A percentile compares a stretch with the other conserved stretches of the same genome.
Evolutionary conservation across 2,113 vertebrate genomes (phyloP).

Genomic region (Oreochromis spilurus): DNA sequence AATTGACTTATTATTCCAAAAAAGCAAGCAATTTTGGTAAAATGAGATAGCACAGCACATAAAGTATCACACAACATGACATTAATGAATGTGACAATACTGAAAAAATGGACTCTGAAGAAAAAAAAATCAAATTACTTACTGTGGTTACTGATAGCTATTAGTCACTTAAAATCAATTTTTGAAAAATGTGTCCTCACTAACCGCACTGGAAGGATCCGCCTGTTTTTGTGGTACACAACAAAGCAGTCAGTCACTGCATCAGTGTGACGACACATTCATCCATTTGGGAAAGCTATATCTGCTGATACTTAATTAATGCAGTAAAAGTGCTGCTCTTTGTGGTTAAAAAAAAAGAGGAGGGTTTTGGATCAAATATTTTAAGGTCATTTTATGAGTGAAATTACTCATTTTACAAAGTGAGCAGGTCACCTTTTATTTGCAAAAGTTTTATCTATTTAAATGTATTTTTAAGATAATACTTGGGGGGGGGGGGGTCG

Average conservation of each 20-base stretch:
- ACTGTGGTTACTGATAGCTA: not conserved
- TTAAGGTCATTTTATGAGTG: not conserved
- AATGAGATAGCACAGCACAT: not conserved
- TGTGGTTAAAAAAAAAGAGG: not conserved
- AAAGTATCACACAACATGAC: not conserved
- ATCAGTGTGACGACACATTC: not conserved
- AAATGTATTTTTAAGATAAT: not conserved
- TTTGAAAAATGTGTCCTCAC: not conserved
- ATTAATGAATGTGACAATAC: not conserved
- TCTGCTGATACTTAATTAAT: not conserved
- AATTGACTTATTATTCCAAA: not conserved
- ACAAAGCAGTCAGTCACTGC: not conserved
- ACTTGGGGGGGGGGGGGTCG: not conserved
- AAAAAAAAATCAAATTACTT: not conserved
- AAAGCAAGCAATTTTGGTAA: not conserved
- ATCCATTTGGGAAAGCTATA: not conserved
- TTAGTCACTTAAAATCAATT: conserved; percentile 2
- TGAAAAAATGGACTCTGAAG: not conserved
- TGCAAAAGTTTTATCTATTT: not conserved
- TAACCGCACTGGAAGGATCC: not conserved
- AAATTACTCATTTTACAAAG: not conserved
- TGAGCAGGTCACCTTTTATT: not conserved
- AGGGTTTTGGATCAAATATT: not conserved
- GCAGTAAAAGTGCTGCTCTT: not conserved
- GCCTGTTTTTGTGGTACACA: not conserved